Conservation (phyloP, 2,113 vertebrate species). For the Tenrec ecaudatus region DNA sequence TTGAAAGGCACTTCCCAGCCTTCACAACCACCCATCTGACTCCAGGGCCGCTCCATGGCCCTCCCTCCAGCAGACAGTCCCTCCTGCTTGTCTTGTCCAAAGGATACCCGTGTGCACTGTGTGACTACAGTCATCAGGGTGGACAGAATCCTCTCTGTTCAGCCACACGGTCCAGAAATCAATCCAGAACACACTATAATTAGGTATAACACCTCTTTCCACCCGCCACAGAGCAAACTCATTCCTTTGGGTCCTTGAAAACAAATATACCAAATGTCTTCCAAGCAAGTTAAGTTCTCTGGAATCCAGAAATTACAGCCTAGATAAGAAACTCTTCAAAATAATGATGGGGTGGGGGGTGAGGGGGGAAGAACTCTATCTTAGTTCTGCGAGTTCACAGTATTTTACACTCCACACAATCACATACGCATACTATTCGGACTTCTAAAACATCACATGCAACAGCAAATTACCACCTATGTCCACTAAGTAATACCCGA, state of each 20-base stretch:
- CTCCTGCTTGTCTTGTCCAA: background rate
- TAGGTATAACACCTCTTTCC: conserved; percentile 37
- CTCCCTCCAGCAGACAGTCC: background rate
- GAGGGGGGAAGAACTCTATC: background rate
- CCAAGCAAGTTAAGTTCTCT: conserved; percentile 51
- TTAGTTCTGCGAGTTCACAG: conserved; percentile 25
- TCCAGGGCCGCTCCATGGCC: background rate
- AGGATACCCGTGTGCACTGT: background rate
- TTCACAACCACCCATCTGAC: background rate
- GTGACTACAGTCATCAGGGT: background rate
- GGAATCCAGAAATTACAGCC: conserved; percentile 47
- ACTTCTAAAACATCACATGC: conserved; percentile 68
- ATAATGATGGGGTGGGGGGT: background rate
- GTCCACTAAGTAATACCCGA: conserved; percentile 65
- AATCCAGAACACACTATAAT: background rate
- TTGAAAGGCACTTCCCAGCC: background rate
- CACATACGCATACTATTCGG: background rate
- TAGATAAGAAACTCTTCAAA: conserved; percentile 59
- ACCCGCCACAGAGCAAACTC: conserved; percentile 1
- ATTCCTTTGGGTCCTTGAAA: conserved; percentile 52
- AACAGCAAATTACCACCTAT: conserved; percentile 67
- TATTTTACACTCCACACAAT: conserved; percentile 22
- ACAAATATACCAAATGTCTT: conserved; percentile 54
- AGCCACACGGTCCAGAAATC: background rate
- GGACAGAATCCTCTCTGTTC: background rate